phyloP scores from a whole-genome alignment of 37 sponge, comb jelly and placozoan genomes.

The Halichondria panicea region DNA sequence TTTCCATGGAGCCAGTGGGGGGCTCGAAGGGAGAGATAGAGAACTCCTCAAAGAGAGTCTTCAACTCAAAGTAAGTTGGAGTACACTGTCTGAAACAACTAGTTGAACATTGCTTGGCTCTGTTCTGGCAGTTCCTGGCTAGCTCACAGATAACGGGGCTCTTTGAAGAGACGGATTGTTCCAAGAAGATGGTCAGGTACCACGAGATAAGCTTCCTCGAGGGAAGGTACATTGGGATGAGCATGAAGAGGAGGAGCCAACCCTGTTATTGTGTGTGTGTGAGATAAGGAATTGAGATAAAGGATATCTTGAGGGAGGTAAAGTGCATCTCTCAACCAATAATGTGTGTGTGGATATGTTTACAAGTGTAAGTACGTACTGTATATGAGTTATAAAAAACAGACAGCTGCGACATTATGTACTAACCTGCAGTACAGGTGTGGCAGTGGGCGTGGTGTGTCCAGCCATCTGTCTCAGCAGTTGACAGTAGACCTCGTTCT shows the following conservation, averaged over 20 bases:
- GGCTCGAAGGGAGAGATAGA: background rate
- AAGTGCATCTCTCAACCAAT: too few species aligned
- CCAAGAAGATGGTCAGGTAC: constrained; percentile 38
- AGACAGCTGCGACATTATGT: too few species aligned
- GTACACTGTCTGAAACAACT: constrained; percentile 31
- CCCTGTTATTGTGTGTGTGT: constrained; percentile 29
- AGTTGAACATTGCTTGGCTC: too few species aligned
- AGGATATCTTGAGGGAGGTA: too few species aligned
- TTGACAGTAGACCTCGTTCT: constrained; percentile 81
- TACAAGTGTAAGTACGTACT: too few species aligned
- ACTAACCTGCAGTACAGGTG: constrained; percentile 14
- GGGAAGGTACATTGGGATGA: constrained; percentile 46
- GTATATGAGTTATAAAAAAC: too few species aligned
- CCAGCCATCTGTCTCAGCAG: constrained; percentile 51
- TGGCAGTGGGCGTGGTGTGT: background rate
- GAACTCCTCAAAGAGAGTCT: constrained; percentile 2
- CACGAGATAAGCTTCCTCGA: constrained; percentile 8
- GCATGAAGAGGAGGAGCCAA: constrained; percentile 54
- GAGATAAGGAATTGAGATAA: too few species aligned
- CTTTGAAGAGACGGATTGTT: background rate
- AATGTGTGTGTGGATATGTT: background rate
- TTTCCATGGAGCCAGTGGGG: background rate
- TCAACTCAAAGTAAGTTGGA: constrained; percentile 34
- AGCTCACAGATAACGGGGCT: background rate
- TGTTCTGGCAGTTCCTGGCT: constrained; percentile 24